phyloP scores from a whole-genome alignment of 2,113 vertebrate genomes.

The Strigops habroptila region DNA sequence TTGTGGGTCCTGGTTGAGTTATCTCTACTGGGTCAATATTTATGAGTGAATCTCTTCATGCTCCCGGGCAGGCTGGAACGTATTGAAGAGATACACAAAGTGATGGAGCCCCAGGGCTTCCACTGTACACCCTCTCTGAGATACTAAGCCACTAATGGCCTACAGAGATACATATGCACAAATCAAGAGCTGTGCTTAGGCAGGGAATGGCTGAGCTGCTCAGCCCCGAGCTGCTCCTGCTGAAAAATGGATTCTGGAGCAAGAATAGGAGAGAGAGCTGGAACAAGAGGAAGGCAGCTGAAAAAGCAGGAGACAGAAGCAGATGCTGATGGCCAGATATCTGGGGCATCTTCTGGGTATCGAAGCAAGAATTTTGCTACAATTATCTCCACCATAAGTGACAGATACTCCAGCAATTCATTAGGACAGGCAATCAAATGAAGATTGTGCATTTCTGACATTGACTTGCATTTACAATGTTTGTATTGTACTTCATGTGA shows the following conservation, averaged over 20 bases:
- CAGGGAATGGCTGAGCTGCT: not conserved
- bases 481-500: not conserved
- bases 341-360: not conserved
- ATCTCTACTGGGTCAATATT: not conserved
- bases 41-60: not conserved
- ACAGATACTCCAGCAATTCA: not conserved
- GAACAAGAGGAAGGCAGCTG: not conserved
- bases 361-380: constrained; percentile 8
- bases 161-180: not conserved
- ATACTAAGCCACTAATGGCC: not conserved
- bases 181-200: not conserved
- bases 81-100: not conserved
- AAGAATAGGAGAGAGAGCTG: not conserved
- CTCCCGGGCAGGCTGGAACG: not conserved
- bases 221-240: not conserved
- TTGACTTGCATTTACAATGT: not conserved
- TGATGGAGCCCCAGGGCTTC: not conserved
- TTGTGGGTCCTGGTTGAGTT: not conserved
- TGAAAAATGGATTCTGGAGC: not conserved
- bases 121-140: not conserved
- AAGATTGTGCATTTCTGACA: not conserved
- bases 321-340: not conserved
- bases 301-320: not conserved
- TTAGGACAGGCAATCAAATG: not conserved
- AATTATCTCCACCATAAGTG: not conserved